Conservation (phyloP, 2,797 vertebrate species). For the Rhodeus uyekii region DNA sequence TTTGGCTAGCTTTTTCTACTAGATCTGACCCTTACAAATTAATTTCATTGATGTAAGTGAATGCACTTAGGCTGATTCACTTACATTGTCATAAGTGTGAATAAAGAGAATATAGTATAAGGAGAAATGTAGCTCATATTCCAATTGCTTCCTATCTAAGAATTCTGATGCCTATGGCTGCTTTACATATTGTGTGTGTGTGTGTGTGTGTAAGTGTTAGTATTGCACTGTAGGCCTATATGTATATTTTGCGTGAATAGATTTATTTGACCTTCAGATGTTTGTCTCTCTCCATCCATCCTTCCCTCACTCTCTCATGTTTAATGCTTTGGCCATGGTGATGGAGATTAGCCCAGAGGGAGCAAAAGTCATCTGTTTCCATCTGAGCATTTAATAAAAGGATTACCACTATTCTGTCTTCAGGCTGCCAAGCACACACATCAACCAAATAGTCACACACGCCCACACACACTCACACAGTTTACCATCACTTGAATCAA, state of each 20-base stretch:
- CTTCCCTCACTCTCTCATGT: conserved; percentile 36
- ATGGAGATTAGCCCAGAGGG: conserved; percentile 49
- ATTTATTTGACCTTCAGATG: conserved; percentile 38
- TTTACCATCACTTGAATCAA: conserved; percentile 25
- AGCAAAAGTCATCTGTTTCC: conserved; percentile 53
- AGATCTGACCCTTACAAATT: background rate
- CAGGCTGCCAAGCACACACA: conserved; percentile 28
- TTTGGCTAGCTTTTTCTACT: background rate
- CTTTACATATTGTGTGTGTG: background rate
- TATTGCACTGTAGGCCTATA: background rate
- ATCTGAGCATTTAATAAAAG: conserved; percentile 54
- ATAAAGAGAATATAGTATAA: background rate
- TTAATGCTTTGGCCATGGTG: conserved; percentile 49
- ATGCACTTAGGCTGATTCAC: background rate
- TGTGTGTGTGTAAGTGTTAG: background rate
- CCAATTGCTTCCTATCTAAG: background rate
- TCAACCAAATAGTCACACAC: conserved; percentile 23
- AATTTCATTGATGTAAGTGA: background rate
- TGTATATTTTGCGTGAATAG: conserved; percentile 12
- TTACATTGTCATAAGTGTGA: background rate
- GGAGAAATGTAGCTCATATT: background rate
- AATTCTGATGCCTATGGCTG: conserved; percentile 2
- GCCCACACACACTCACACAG: conserved; percentile 10
- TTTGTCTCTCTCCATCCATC: conserved; percentile 5
- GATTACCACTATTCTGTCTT: conserved; percentile 47